A percentile compares a stretch with the other conserved stretches of the same genome.
phyloP scores from a whole-genome alignment of 2,797 vertebrate species.

The Kryptopterus vitreolus region DNA sequence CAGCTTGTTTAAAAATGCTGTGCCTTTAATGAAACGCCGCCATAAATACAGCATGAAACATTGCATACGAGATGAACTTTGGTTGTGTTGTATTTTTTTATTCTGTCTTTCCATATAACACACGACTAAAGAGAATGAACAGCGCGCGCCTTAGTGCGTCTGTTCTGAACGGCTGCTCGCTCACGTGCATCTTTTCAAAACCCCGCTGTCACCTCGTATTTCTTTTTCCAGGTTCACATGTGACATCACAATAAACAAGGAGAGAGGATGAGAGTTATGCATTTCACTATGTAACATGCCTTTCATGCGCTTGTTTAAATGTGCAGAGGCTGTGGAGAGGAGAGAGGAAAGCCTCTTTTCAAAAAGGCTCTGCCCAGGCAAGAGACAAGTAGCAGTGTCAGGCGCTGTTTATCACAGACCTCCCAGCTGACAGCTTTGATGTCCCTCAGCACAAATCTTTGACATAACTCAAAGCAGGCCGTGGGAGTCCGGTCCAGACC shows the following conservation, averaged over 20 bases:
- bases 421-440: conserved; percentile 49
- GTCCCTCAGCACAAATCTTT: conserved; percentile 46
- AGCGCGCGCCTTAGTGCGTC: conserved; percentile 30
- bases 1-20: conserved; percentile 33
- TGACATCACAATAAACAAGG: conserved; percentile 24
- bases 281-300: conserved; percentile 34
- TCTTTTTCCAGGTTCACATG: conserved; percentile 18
- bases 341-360: conserved; percentile 39
- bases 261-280: conserved; percentile 25
- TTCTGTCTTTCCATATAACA: conserved; percentile 25
- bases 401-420: conserved; percentile 50
- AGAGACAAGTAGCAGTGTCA: conserved; percentile 39
- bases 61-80: conserved; percentile 20
- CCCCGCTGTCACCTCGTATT: conserved; percentile 21
- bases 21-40: background rate
- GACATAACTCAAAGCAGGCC: conserved; percentile 45
- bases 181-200: conserved; percentile 24
- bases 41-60: conserved; percentile 33
- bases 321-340: conserved; percentile 16
- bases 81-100: conserved; percentile 29
- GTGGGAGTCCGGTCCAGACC: conserved; percentile 27
- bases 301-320: conserved; percentile 35
- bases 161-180: conserved; percentile 21
- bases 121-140: conserved; percentile 15
- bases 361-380: conserved; percentile 17